Base-by-base conservation (phyloP, 2,888 invertebrate genomes). In the Nymphalis c-album region DNA sequence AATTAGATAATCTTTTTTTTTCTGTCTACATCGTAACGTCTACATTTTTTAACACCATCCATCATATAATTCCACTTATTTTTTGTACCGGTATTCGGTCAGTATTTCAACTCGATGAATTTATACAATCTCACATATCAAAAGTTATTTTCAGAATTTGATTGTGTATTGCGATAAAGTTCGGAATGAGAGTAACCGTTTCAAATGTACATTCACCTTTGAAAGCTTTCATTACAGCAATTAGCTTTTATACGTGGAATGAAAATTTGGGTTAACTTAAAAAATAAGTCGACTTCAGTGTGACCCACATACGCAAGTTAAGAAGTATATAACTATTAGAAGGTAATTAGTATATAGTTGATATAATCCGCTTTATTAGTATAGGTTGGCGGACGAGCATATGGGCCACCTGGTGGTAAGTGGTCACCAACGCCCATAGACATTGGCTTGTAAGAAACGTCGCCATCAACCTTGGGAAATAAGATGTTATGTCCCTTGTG, bases 141-240 rank as follows among this genome's bases (percentile, higher is more conserved):
- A 18, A 40, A 10, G 35, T 18, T 55, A 31, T 55, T 57, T 40
- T 57, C 57, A 40, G 40, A 18, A 57, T 57, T n/a, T 40, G 57
- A 57, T 57, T 40, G 18, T 57, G 18, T 40, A 40, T 18, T 57
- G 40, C 51, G 61, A 62, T 62, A 17, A 62, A 62, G 18, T 20
- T 40, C 35, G 50, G 48, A 62, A 62, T 51, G 40, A 62, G 20
- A 51, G 20, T 57, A 40, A 51, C 35, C 40, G 16, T 62, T 13
- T 40, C 51, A 18, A 40, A 10, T 4, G 40, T 40, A 40, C 31
- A 51, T 40, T 45, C 40, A 20, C 61, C 26, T 51, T 62, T 51
- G 48, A 62, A 51, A 22, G 18, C 40, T 45, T 17, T 20, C 51
- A 51, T 62, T 62, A 51, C 50, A 40, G 57, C 47, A 26, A 47